Evolutionary conservation across 2,888 invertebrate genomes (phyloP).

Genomic region (Hoplodrina blanda): DNA sequence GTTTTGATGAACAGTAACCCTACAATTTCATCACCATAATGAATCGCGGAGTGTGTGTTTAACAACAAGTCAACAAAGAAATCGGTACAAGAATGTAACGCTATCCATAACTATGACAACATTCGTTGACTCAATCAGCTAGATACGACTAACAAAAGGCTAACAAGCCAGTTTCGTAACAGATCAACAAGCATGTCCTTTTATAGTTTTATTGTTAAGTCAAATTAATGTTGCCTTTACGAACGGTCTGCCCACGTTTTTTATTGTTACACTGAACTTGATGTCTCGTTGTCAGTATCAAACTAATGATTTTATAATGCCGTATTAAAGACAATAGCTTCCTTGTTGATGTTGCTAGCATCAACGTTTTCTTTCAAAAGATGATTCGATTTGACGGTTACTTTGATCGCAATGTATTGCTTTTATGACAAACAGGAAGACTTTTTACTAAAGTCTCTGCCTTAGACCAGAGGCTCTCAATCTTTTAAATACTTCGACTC

Average conservation of each 20-base stretch:
- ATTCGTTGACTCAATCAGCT: conserved; percentile 33
- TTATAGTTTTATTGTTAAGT: conserved; percentile 59
- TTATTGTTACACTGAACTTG: conserved; percentile 62
- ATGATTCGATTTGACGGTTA: conserved; percentile 16
- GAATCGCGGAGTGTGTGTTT: not conserved
- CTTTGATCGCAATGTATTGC: conserved; percentile 23
- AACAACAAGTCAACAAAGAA: conserved; percentile 13
- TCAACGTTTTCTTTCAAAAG: conserved; percentile 19
- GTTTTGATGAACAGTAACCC: not conserved
- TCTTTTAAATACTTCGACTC: too few relatives aligned
- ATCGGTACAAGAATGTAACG: conserved; percentile 19
- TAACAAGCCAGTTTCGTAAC: conserved; percentile 53
- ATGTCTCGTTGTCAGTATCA: conserved; percentile 41
- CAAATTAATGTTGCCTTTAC: conserved; percentile 71
- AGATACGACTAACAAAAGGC: conserved; percentile 47
- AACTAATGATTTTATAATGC: conserved; percentile 43
- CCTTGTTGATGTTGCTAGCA: conserved; percentile 32
- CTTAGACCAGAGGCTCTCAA: not conserved
- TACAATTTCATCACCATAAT: not conserved
- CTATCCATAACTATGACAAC: conserved; percentile 21
- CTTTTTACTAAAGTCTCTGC: not conserved
- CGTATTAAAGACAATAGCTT: conserved; percentile 28
- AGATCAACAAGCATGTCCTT: conserved; percentile 57
- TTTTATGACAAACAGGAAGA: conserved; percentile 22
- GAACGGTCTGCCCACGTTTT: conserved; percentile 70